Evolutionary conservation across 2,888 invertebrate species (phyloP), one percentile per base, ranked within the genome.

Genomic region (Nomada lathburiana): DNA sequence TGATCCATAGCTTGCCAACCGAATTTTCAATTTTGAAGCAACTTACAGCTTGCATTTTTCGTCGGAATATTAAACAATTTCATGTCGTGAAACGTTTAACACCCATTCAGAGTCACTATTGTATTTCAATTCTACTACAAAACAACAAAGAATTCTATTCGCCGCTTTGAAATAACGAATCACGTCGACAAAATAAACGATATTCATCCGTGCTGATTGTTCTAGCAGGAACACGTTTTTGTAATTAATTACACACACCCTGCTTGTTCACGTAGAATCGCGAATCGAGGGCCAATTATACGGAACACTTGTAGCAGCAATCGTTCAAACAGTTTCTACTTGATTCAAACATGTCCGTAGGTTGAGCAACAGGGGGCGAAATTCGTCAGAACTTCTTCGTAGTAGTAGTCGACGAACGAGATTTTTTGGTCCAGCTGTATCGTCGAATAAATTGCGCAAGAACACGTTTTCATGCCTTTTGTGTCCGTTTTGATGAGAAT

Each of bases 381-480:
- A 47, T 53, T 47, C 26, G 7, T 23, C 16, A 20, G n/a, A 52
- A 69, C 23, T 44, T 60, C 5, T 13, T 20, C 13, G 57, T 47
- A 26, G 26, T 26, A 26, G 36, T 36, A 52, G 2, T 36, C 53
- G 26, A 5, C 47, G 20, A 55, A 11, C 23, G 55, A 59, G 13
- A 47, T 47, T 64, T 52, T 57, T n/a, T n/a, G 42, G 20, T 11
- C 2, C 11, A 18, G 20, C 53, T 50, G 29, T n/a, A 42, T 70
- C 57, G 20, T 29, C 52, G 65, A n/a, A 13, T 69, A 59, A 79
- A 69, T 57, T 52, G 52, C 13, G 13, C 53, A 62, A 77, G 73
- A 72, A 65, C 65, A 5, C 44, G 53, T 3, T 20, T 53, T 36
- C n/a, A 47, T 18, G 42, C 10, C 36, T n/a, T 23, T 20, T 20